Evolutionary conservation across 2,113 vertebrate species (phyloP).

Genomic region (Dasyprocta punctata): DNA sequence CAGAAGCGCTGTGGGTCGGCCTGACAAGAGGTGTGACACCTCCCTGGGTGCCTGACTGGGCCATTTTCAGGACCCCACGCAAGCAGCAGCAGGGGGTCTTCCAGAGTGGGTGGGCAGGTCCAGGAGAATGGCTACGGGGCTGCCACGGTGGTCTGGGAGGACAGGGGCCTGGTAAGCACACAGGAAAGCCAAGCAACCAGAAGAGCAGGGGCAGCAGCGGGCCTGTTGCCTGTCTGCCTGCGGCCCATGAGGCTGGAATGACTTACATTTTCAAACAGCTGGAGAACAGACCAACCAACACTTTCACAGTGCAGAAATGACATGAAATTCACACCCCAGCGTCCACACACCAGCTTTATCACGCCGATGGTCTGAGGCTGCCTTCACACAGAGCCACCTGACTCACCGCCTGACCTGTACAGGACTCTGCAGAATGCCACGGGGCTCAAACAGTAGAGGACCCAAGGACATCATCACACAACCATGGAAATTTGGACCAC

Average conservation of each 20-base stretch:
- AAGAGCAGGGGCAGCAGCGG: background rate
- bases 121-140: background rate
- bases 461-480: accelerated
- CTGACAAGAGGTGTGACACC: background rate
- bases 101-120: too few relatives aligned
- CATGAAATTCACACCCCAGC: background rate
- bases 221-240: accelerated
- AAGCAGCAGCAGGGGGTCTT: background rate
- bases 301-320: background rate
- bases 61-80: background rate
- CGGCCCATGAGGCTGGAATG: background rate
- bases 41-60: background rate
- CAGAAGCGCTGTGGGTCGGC: background rate
- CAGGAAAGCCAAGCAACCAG: background rate
- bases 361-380: background rate
- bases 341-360: background rate
- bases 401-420: background rate
- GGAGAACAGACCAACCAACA: background rate
- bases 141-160: background rate
- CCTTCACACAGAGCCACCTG: background rate
- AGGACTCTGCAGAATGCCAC: background rate
- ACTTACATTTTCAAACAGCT: background rate
- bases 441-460: background rate
- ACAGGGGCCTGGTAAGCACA: background rate
- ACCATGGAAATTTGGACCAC: too few relatives aligned